These are phyloP conservation scores for Platysteira castanea DNA, from an alignment of 2,113 vertebrate genomes.

Conservation along the genomic window DNA sequence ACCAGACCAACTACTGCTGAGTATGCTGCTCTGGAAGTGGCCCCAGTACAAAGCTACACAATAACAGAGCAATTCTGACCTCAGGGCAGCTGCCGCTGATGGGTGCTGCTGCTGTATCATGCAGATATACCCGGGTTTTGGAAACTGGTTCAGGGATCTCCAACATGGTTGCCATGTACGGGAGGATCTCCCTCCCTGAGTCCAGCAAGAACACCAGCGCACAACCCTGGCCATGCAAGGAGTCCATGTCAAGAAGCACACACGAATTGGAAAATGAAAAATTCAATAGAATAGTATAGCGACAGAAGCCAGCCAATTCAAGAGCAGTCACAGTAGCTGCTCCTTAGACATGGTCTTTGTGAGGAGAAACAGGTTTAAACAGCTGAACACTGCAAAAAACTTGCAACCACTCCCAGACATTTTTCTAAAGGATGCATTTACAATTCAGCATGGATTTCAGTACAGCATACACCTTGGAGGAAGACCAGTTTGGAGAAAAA, in stretches of 20 bases:
- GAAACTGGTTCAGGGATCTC: neutral
- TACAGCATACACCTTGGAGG: neutral
- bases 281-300: neutral
- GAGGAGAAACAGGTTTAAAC: neutral
- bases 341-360: neutral
- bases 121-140: neutral
- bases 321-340: neutral
- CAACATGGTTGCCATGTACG: accelerated
- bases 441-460: neutral
- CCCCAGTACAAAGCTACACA: neutral
- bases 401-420: neutral
- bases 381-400: neutral
- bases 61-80: neutral
- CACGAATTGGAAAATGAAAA: neutral
- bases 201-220: neutral
- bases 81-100: neutral
- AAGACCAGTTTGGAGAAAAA: neutral
- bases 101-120: neutral
- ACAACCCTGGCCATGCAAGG: neutral
- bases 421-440: neutral
- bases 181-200: neutral
- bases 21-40: neutral
- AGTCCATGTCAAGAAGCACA: neutral
- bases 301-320: neutral
- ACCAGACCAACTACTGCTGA: neutral